Conservation (phyloP, 2,113 vertebrate genomes). For the Ictalurus punctatus region DNA sequence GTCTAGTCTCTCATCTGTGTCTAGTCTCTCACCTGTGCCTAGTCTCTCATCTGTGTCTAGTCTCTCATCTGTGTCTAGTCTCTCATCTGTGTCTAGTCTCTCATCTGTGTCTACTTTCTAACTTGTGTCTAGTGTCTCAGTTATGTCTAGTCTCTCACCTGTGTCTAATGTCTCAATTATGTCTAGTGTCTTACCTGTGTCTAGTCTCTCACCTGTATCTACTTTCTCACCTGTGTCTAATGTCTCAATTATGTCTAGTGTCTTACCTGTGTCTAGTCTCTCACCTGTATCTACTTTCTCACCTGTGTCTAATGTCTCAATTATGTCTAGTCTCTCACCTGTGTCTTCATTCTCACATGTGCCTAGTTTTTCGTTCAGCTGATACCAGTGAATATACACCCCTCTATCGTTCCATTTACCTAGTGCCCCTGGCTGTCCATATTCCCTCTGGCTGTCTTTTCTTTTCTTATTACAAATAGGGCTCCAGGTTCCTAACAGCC, state of each 20-base stretch:
- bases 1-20: not conserved
- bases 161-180: too few relatives aligned
- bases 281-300: not conserved
- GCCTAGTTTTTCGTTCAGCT: not conserved
- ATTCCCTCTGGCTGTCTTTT: too few relatives aligned
- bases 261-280: not conserved
- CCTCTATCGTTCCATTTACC: too few relatives aligned
- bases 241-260: too few relatives aligned
- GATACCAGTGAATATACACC: too few relatives aligned
- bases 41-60: not conserved
- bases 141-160: not conserved
- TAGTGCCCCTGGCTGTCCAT: too few relatives aligned
- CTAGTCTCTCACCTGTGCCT: not conserved
- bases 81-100: too few relatives aligned
- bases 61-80: too few relatives aligned
- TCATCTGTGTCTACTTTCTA: not conserved
- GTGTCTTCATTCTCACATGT: not conserved
- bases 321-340: too few relatives aligned
- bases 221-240: not conserved
- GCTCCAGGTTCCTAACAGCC: not conserved
- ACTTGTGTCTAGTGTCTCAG: not conserved
- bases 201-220: not conserved
- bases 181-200: too few relatives aligned
- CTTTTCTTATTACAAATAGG: not conserved
- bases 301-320: not conserved